Base-by-base conservation (phyloP, 2,797 vertebrate genomes). In the Liparis tanakae region DNA sequence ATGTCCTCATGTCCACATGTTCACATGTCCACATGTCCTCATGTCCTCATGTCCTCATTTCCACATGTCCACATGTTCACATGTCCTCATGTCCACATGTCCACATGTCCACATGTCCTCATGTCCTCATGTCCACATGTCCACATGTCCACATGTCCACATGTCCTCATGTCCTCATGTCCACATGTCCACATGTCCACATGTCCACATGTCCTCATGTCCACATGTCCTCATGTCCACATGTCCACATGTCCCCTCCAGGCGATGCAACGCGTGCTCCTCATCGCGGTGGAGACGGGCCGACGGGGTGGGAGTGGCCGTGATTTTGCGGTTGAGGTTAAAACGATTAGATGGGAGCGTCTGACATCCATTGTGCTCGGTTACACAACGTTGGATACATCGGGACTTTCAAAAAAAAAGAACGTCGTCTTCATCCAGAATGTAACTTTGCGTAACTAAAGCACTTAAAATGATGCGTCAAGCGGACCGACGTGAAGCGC, bases 281-380 rank as follows among this genome's bases (percentile, higher is more conserved):
- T 77, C 10, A 85, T 77, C 10, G 22, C 44, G 3, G 20, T 82
- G 80, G 56, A 81, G 86, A 77, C 25, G 3, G 71, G 72, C 68
- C 78, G 79, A 89, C 79, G 81, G 63, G 33, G 72, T 65, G 34
- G 70, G 62, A 83, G 50, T 5, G 14, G 60, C 72, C 67, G 63
- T 77, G 66, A 82, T 78, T 74, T 46, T 6, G 33, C 4, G 25
- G 25, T 10, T 56, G 12, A 61, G 67, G 72, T 77, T 76, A 72
- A 70, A 76, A 25, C 37, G 9, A 78, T 80, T 72, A 79, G 37
- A 48, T 60, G 22, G 14, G 61, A 15, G 63, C 18, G n/a, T 55
- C 56, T 67, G 65, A 53, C 34, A 39, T 48, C 54, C 0, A 20
- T 69, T 63, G 30, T 53, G 43, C n/a, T 58, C 41, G 7, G 18